A percentile compares a stretch with the other conserved stretches of the same genome.
These are phyloP conservation scores for Carettochelys insculpta DNA, from an alignment of 2,113 vertebrate genomes.

Conservation along the genomic window DNA sequence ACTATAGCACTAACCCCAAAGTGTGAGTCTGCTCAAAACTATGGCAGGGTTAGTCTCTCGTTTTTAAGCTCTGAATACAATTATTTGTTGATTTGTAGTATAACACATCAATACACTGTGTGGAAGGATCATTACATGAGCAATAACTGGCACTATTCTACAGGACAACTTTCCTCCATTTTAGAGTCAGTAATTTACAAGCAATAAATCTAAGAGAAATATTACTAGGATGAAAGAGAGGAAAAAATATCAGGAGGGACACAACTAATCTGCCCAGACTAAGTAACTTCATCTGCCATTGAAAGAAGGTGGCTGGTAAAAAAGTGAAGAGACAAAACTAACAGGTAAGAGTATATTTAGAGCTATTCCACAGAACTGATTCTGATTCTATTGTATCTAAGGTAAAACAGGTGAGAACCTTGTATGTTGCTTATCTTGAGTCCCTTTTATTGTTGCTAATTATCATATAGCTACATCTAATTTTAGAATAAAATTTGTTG, in stretches of 20 bases:
- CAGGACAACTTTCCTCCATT: not conserved
- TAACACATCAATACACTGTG: not conserved
- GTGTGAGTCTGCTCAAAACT: not conserved
- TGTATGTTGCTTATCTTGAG: not conserved
- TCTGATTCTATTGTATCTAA: not conserved
- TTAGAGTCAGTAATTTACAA: not conserved
- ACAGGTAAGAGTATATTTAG: not conserved
- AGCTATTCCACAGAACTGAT: conserved; percentile 17
- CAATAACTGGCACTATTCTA: not conserved
- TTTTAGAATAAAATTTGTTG: not conserved
- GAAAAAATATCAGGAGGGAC: not conserved
- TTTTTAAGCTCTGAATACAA: conserved; percentile 27
- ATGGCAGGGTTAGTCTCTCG: not conserved
- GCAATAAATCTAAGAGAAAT: not conserved
- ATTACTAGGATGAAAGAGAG: not conserved
- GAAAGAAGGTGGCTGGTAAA: not conserved
- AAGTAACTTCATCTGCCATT: conserved; percentile 8
- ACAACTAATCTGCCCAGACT: not conserved
- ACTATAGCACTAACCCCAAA: not conserved
- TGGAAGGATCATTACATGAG: not conserved
- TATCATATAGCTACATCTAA: not conserved
- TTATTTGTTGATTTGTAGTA: not conserved
- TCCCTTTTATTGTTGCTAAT: not conserved
- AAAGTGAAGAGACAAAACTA: not conserved
- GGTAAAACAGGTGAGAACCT: conserved; percentile 3